Base-by-base conservation (phyloP, 2,797 vertebrate genomes). In the Macroramphosus scolopax region DNA sequence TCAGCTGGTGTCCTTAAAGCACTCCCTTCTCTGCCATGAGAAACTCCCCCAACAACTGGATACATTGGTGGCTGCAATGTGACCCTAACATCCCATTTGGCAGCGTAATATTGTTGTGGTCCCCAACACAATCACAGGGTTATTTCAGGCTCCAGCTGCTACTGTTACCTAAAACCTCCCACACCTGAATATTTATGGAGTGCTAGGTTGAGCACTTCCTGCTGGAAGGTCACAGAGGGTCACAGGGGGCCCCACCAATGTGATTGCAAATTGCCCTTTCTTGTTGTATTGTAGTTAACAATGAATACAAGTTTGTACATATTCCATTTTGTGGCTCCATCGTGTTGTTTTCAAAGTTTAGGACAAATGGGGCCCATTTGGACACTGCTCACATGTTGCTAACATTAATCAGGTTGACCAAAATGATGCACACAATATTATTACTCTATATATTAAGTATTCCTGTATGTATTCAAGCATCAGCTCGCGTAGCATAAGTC, bases 1-100 rank as follows among this genome's bases (percentile, higher is more conserved):
- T 78, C 82, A 82, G 77, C 81, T 78, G 79, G 82, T 65, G 81
- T 78, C 62, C 70, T 49, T 30, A 52, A 8, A 61, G 49, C 49
- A 36, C 54, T 32, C 50, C 51, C 48, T 37, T 20, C 49, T 51
- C 48, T 17, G 24, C 57, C 39, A 45, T 9, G 18, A 76, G 55
- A 68, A 68, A 55, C 63, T 67, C 74, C 77, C 75, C 22, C 43
- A 35, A 36, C 26, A 52, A n/a, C 62, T 63, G 48, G 59, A 51
- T 63, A n/a, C n/a, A 55, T 70, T 40, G 31, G 26, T 29, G 9
- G 37, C 52, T 39, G 33, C 52, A 50, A 64, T 62, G 53, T 74
- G 71, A 78, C 70, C 70, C 68, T 71, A 46, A 34, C 55, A 46
- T 68, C 48, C 47, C 15, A 16, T 66, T 68, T 68, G 56, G 66